phyloP scores from a whole-genome alignment of 2,888 invertebrate genomes.

The Drosophila falleni region DNA sequence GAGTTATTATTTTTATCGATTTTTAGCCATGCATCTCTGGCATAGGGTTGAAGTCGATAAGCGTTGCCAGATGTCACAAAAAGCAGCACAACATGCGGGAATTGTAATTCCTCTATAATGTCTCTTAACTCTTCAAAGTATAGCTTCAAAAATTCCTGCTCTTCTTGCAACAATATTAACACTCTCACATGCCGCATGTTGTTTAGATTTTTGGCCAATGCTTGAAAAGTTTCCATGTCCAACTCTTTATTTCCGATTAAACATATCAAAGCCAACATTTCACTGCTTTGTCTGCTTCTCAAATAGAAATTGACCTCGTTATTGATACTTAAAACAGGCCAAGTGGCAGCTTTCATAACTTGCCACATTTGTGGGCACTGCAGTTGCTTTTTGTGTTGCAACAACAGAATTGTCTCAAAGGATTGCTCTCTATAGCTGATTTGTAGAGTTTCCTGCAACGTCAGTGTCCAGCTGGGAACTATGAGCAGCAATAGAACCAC shows the following conservation, averaged over 20 bases:
- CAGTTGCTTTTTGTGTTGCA: conserved; percentile 43
- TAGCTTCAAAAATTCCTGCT: neutral
- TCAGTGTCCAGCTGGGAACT: conserved; percentile 5
- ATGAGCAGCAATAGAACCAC: conserved; percentile 31
- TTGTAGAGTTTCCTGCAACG: conserved; percentile 23
- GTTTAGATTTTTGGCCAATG: conserved; percentile 48
- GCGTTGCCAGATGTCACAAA: neutral
- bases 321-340: conserved; percentile 43
- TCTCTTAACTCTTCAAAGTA: conserved; percentile 16
- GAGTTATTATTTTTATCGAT: conserved; percentile 6
- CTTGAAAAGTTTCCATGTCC: conserved; percentile 52
- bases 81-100: conserved; percentile 48
- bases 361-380: conserved; percentile 29
- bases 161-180: conserved; percentile 17
- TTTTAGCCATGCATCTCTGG: conserved; percentile 35
- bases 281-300: conserved; percentile 30
- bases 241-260: conserved; percentile 8
- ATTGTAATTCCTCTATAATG: conserved; percentile 6
- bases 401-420: conserved; percentile 39
- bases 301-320: conserved; percentile 37
- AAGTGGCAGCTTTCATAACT: conserved; percentile 8
- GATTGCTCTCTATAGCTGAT: conserved; percentile 36
- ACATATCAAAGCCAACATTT: conserved; percentile 60
- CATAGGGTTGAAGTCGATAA: conserved; percentile 54
- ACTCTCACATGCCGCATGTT: conserved; percentile 63